These are phyloP conservation scores for Noctua janthina DNA, from an alignment of 2,888 invertebrate genomes.

Conservation along the genomic window DNA sequence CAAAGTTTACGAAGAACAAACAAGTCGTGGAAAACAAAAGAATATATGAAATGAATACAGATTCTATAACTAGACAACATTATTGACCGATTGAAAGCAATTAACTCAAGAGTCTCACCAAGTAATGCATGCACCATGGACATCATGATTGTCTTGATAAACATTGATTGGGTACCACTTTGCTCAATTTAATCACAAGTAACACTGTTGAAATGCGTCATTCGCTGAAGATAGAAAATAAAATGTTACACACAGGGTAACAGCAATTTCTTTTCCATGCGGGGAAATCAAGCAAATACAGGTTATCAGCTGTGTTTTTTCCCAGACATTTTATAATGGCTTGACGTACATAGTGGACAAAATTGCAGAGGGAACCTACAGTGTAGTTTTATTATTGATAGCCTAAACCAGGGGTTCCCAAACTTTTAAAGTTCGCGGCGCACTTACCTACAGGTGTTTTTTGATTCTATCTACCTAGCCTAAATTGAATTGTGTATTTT, in stretches of 20 bases:
- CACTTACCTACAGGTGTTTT: too few relatives aligned
- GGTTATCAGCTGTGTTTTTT: constrained; percentile 39
- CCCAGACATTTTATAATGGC: constrained; percentile 18
- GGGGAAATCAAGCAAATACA: constrained; percentile 1
- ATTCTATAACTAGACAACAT: background rate
- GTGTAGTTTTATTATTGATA: constrained; percentile 20
- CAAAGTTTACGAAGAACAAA: background rate
- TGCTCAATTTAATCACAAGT: constrained; percentile 14
- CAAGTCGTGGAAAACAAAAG: background rate
- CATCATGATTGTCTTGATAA: constrained; percentile 29
- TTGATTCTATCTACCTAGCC: too few relatives aligned
- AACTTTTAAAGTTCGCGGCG: too few relatives aligned
- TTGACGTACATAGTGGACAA: background rate
- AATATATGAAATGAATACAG: background rate
- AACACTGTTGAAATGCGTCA: constrained; percentile 4
- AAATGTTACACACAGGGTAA: background rate
- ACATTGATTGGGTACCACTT: constrained; percentile 24
- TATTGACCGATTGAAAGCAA: constrained; percentile 32
- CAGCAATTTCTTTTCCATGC: constrained; percentile 15
- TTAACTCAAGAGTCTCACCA: constrained; percentile 3
- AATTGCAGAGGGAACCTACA: constrained; percentile 26
- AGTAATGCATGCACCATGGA: background rate
- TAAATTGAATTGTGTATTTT: too few relatives aligned
- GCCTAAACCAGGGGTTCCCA: background rate
- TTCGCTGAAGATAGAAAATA: constrained; percentile 12